Evolutionary conservation across 1,140 invertebrate genomes (phyloP), one percentile per base, ranked within the genome.

Genomic region (Propsilocerus akamusi): DNA sequence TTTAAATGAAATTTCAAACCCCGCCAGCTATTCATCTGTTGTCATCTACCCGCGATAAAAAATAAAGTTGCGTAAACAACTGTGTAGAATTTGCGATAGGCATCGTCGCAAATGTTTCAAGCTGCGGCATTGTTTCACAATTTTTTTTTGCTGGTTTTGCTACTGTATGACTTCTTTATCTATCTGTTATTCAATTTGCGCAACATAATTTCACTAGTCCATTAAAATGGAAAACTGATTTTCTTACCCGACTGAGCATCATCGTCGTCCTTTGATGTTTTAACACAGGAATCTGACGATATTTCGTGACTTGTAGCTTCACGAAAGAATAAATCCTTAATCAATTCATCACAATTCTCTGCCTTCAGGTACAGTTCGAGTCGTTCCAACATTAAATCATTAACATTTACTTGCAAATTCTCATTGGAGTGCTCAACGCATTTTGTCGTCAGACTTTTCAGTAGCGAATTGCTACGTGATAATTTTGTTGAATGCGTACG

Each of bases 401-500:
- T 6, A 58, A 61, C 49, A 67, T 54, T 26, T 8, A 28, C 23
- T 14, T 7, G 37, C n/a, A 47, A 26, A 51, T 23, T 54, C 46
- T 52, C 53, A 12, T 52, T 28, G 54, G 51, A 8, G 53, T 63
- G 65, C 53, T 63, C 69, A 51, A 57, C 68, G 59, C 54, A 59
- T 49, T 62, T 67, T 4, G 65, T 51, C 46, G 68, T 67, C 46
- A 70, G 63, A 51, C 69, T 71, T 28, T 73, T 67, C 7, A 76
- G 57, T 47, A 76, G 56, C 1, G 73, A 75, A 57, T 75, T 78
- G 55, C 77, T 81, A 49, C 78, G 68, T 0, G 76, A 74, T 12
- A 83, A 58, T 60, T 82, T 83, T 1, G 78, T 80, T 54, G 79
- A 81, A 55, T 81, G 76, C 2, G 80, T 79, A 32, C 79, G 65